These are phyloP conservation scores for Drosophila orosa DNA, from an alignment of 1,140 invertebrate species.

Conservation along the genomic window DNA sequence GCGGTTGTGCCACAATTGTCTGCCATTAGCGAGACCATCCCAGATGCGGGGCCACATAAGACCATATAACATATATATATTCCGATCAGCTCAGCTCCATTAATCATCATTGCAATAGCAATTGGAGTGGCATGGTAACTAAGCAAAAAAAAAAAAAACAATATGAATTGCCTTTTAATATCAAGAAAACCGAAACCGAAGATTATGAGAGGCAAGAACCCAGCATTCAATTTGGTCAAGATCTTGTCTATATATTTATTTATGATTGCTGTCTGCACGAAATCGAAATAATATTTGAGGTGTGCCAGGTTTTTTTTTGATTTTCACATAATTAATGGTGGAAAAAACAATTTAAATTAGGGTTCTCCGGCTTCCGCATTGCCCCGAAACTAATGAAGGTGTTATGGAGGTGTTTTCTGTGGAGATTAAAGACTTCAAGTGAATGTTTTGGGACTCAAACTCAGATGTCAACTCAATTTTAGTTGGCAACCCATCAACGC, in stretches of 20 bases:
- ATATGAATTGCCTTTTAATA: conserved; percentile 73
- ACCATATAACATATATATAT: conserved; percentile 2
- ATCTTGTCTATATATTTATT: conserved; percentile 36
- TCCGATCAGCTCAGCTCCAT: conserved; percentile 42
- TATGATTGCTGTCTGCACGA: conserved; percentile 51
- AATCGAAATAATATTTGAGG: conserved; percentile 57
- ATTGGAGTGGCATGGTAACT: conserved; percentile 29
- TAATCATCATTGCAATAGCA: conserved; percentile 61
- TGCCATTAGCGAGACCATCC: conserved; percentile 51
- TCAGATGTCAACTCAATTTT: conserved; percentile 69
- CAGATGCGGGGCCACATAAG: conserved; percentile 34
- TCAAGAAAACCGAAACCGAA: conserved; percentile 33
- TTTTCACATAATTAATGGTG: conserved; percentile 68
- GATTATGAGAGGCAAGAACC: conserved; percentile 61
- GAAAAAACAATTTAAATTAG: conserved; percentile 56
- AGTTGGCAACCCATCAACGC: conserved; percentile 52
- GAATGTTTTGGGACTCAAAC: conserved; percentile 43
- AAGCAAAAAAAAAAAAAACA: conserved; percentile 30
- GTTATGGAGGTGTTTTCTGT: background rate
- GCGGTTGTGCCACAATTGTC: conserved; percentile 54
- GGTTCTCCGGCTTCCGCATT: conserved; percentile 57
- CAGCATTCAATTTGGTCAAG: conserved; percentile 42
- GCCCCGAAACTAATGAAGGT: conserved; percentile 28
- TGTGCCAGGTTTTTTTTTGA: conserved; percentile 52
- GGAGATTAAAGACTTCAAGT: conserved; percentile 2